Base-by-base conservation (phyloP, 2,797 vertebrate genomes). In the Lacerta agilis region DNA sequence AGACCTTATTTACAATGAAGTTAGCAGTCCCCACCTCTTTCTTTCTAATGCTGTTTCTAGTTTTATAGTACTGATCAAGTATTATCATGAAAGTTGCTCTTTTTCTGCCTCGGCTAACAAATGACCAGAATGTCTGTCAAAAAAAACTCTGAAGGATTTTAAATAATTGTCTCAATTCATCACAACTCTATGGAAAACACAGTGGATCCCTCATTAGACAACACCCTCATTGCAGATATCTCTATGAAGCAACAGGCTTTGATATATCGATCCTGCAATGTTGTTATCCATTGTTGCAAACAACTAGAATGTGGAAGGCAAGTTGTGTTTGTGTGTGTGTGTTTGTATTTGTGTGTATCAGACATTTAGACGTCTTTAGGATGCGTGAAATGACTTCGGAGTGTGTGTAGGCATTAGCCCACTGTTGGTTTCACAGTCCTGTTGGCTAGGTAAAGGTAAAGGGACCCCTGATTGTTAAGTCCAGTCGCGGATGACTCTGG, bases 1-100 rank as follows among this genome's bases (percentile, higher is more conserved):
- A 78, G 85, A 9, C 0, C 0, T 11, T 55, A 2, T 83, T 80
- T 86, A 89, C 89, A 10, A 78, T 75, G 49, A 88, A 93, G 86
- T 81, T 86, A 86, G 0, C 49, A 76, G 3, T 55, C 1, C 1
- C 5, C 5, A 5, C 33, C 33, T 0, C 13, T 55, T 49, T 55
- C 49, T 55, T 55, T 55, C 49, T 55, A 55, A 15, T 55, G 49
- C 49, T 55, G 3, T 55, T 45, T 66, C 29, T 43, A 67, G 41
- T 36, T 79, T 27, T 20, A 86, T 49, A 49, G 41, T 0, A 0
- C 64, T 71, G 82, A 73, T 66, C 10, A 85, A 78, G 11, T 75
- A 8, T 87, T 36, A 23, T 88, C 17, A 66, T 5, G 55, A 17
- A 23, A 55, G 8, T 45, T 78, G 25, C 27, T n/a, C 67, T 91